Conservation (phyloP, 2,113 vertebrate genomes). For the Xiphias gladius region DNA sequence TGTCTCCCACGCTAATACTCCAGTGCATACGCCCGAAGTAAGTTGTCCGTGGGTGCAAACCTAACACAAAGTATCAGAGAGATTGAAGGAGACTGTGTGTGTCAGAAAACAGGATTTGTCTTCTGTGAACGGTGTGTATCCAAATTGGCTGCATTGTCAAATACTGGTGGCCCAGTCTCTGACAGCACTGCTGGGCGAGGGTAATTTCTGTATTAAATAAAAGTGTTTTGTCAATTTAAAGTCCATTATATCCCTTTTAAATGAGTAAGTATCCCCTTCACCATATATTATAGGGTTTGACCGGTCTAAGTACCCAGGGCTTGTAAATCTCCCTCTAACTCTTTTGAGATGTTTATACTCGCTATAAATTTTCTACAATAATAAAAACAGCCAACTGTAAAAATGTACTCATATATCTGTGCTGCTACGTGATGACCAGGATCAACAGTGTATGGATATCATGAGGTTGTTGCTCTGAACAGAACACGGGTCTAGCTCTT, state of each 20-base stretch:
- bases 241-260: slow-evolving; percentile 6
- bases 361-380: slow-evolving; percentile 14
- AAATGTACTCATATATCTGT: slow-evolving; percentile 15
- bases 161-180: neutral
- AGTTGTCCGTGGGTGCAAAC: slow-evolving; percentile 45
- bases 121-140: neutral
- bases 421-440: slow-evolving; percentile 3
- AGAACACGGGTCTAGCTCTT: neutral
- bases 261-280: neutral
- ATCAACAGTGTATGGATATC: slow-evolving; percentile 43
- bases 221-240: slow-evolving; percentile 27
- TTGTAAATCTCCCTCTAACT: slow-evolving; percentile 23
- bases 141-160: neutral
- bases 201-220: neutral
- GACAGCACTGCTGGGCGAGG: neutral
- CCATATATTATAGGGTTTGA: neutral
- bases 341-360: slow-evolving; percentile 1
- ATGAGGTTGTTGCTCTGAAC: slow-evolving; percentile 14
- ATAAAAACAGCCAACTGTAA: slow-evolving; percentile 10
- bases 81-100: slow-evolving; percentile 23
- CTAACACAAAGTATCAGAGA: neutral
- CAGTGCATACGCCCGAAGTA: slow-evolving; percentile 52
- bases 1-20: slow-evolving; percentile 55
- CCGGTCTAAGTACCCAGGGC: neutral
- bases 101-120: neutral